Conservation (phyloP, 2,797 vertebrate species). For the Anguilla pacifica region DNA sequence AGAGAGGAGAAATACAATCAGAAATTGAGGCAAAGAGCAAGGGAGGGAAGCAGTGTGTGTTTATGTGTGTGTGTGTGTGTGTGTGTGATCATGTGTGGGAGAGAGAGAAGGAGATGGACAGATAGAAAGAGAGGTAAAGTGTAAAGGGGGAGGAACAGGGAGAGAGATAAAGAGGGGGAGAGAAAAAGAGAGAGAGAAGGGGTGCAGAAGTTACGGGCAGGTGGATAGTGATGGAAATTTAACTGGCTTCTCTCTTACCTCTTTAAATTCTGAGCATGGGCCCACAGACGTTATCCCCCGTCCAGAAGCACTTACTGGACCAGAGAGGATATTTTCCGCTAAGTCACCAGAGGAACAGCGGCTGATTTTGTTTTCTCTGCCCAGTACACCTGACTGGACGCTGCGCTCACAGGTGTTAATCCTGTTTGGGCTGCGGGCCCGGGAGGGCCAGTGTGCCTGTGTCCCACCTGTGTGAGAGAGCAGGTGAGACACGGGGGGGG, state of each 20-base stretch:
- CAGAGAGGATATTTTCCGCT: background rate
- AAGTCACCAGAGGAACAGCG: background rate
- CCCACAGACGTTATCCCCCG: constrained; percentile 15
- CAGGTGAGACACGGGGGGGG: no score
- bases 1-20: no score
- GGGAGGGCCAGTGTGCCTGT: background rate
- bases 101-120: constrained; percentile 7
- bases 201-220: constrained; percentile 45
- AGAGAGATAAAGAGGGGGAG: background rate
- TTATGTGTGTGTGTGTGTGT: no score
- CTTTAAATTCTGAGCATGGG: constrained; percentile 42
- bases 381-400: background rate
- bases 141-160: background rate
- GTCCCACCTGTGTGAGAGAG: background rate
- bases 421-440: background rate
- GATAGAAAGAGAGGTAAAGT: background rate
- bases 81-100: background rate
- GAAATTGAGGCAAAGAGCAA: no score
- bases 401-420: background rate
- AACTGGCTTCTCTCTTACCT: constrained; percentile 42
- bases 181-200: background rate
- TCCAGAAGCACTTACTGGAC: constrained; percentile 2
- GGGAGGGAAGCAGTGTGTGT: no score
- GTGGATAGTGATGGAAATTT: constrained; percentile 47
- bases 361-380: background rate